Evolutionary conservation across 2,797 vertebrate species (phyloP), one percentile per base, ranked within the genome.

Genomic region (Echeneis naucrates): DNA sequence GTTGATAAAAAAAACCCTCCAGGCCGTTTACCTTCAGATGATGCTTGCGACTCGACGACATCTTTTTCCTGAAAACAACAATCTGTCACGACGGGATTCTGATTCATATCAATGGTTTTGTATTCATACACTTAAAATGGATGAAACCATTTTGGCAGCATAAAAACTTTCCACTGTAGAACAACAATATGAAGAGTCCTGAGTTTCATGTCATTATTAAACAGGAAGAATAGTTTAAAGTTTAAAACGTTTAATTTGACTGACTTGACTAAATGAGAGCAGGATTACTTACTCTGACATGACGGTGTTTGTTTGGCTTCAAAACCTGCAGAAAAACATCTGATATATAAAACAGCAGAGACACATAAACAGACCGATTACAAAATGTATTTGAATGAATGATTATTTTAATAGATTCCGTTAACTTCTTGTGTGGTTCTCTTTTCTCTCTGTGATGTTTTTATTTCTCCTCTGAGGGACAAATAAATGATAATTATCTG

Each of bases 1-100:
- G 19, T 42, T 51, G 2, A 12, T 8, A 5, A 12, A 56, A 35
- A 44, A 56, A 35, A 44, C 3, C 21, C 12, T 1, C 17, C 2
- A 70, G 0, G 0, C 2, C 0, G 19, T 68, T 88, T 92, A 95
- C 94, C 93, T 95, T 95, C 13, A 99, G 91, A 67, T 97, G 95
- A 91, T 97, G 96, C 85, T 95, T 96, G 54, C 97, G 97, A 94
- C 96, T 96, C 13, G 96, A 97, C 21, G 96, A 94, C 92, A 98
- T 95, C 92, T 98, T 96, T 83, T 93, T 97, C 63, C 97, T 98
- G 78, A 56, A 71, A 11, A 30, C 14, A 42, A 9, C 1, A 2
- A 19, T 52, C 53, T 45, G n/a, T 55, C 5, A 26, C 1, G 2
- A 61, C 0, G 1, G 1, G 60, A 37, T 16, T 57, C 3, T 12